phyloP scores from a whole-genome alignment of 2,888 invertebrate species.

The Lydus trimaculatus region DNA sequence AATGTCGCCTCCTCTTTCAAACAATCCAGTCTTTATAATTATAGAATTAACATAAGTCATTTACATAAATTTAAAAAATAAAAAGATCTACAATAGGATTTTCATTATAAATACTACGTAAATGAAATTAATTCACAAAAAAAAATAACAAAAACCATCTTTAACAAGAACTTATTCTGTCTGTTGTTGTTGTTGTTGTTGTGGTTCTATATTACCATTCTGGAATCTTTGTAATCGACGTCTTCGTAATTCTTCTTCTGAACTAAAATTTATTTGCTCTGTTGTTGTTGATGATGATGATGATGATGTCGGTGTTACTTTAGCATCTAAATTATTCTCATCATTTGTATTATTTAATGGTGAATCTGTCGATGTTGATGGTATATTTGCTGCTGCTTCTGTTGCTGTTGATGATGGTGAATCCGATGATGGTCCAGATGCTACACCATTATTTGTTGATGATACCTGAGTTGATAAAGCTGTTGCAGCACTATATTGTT shows the following conservation, averaged over 20 bases:
- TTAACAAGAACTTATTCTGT: background rate
- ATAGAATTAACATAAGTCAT: constrained; percentile 1
- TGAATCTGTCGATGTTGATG: constrained; percentile 50
- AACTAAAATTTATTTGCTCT: constrained; percentile 35
- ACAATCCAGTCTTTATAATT: constrained; percentile 31
- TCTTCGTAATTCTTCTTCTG: constrained; percentile 75
- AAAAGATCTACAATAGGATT: background rate
- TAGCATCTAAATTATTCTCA: background rate
- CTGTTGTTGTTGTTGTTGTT: constrained; percentile 22
- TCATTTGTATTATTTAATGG: background rate
- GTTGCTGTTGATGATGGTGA: constrained; percentile 4
- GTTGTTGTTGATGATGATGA: constrained; percentile 15
- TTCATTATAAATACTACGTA: background rate
- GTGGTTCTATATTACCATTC: constrained; percentile 36
- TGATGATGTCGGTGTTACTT: background rate
- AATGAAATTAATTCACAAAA: constrained; percentile 10
- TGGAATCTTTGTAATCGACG: constrained; percentile 78
- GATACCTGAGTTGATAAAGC: constrained; percentile 56
- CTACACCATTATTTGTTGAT: constrained; percentile 59
- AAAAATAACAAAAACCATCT: constrained; percentile 8
- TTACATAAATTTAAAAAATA: background rate
- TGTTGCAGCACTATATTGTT: constrained; percentile 84
- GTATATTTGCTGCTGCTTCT: constrained; percentile 1
- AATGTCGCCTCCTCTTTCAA: background rate
- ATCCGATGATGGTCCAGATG: constrained; percentile 40